Evolutionary conservation across 2,113 vertebrate genomes (phyloP).

Genomic region (Rhabdornis inornatus): DNA sequence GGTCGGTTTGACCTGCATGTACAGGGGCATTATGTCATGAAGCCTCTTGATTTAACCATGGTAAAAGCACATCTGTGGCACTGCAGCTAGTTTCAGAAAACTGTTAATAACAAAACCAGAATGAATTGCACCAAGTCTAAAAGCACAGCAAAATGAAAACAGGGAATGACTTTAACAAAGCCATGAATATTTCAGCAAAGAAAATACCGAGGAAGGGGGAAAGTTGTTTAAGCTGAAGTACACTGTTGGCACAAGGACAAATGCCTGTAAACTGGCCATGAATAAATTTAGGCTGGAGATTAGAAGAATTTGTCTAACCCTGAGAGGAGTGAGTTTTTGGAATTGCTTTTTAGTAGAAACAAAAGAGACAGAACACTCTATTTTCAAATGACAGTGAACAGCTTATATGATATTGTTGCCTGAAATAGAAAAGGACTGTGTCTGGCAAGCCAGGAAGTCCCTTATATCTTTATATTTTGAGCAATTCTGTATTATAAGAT

Average conservation of each 20-base stretch:
- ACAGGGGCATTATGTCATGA: not conserved
- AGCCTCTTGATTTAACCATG: not conserved
- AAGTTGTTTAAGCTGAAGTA: conserved; percentile 24
- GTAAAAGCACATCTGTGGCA: not conserved
- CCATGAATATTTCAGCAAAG: not conserved
- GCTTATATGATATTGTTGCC: not conserved
- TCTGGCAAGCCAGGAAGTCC: not conserved
- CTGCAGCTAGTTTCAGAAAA: not conserved
- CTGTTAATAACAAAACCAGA: not conserved
- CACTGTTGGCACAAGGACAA: conserved; percentile 25
- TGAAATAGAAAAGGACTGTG: conserved; percentile 5
- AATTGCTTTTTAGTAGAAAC: not conserved
- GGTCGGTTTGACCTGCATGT: not conserved
- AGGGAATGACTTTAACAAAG: not conserved
- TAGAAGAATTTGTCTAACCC: not conserved
- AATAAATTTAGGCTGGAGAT: conserved; percentile 33
- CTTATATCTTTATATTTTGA: conserved; percentile 12
- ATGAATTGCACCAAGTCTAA: not conserved
- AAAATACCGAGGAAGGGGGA: not conserved
- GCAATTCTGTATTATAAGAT: not conserved
- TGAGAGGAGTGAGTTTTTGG: conserved; percentile 5
- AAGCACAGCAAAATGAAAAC: not conserved
- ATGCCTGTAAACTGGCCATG: not conserved
- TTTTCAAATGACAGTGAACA: not conserved
- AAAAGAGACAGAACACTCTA: not conserved